These are phyloP conservation scores for Nannospalax galili DNA, from an alignment of 2,113 vertebrate species.

Conservation along the genomic window DNA sequence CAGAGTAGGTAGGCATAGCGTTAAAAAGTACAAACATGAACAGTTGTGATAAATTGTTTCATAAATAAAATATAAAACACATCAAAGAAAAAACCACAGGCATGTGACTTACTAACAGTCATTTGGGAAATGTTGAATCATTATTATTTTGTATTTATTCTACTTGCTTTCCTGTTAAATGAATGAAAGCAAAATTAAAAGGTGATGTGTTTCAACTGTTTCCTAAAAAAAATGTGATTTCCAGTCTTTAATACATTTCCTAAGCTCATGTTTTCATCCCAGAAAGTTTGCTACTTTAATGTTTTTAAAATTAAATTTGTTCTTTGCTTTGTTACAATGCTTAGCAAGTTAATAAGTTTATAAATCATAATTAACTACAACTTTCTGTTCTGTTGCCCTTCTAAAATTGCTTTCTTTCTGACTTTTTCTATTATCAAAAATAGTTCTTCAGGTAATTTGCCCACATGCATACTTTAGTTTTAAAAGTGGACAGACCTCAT, in stretches of 20 bases:
- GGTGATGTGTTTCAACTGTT: conserved; percentile 62
- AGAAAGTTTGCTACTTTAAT: conserved; percentile 65
- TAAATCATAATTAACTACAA: conserved; percentile 83
- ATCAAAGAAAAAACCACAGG: conserved; percentile 48
- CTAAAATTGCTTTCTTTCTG: conserved; percentile 75
- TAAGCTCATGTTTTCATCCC: conserved; percentile 66
- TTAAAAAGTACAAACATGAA: conserved; percentile 19
- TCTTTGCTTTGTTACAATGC: conserved; percentile 80
- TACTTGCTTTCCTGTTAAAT: conserved; percentile 62
- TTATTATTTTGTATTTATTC: conserved; percentile 70
- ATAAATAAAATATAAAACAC: not conserved
- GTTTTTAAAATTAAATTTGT: conserved; percentile 81
- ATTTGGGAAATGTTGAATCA: conserved; percentile 55
- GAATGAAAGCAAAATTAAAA: conserved; percentile 73
- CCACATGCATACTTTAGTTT: conserved; percentile 24
- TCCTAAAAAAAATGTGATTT: conserved; percentile 64
- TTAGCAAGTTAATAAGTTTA: conserved; percentile 82
- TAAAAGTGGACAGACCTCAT: conserved; percentile 17
- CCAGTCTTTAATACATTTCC: conserved; percentile 71
- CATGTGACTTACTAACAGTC: conserved; percentile 65
- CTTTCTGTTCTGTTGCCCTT: conserved; percentile 77
- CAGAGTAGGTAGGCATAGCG: not conserved
- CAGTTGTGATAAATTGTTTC: not conserved
- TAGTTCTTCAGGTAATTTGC: conserved; percentile 22
- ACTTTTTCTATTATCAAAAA: not conserved